These are phyloP conservation scores for Mirza zaza DNA, from an alignment of 2,113 vertebrate species.

Conservation along the genomic window DNA sequence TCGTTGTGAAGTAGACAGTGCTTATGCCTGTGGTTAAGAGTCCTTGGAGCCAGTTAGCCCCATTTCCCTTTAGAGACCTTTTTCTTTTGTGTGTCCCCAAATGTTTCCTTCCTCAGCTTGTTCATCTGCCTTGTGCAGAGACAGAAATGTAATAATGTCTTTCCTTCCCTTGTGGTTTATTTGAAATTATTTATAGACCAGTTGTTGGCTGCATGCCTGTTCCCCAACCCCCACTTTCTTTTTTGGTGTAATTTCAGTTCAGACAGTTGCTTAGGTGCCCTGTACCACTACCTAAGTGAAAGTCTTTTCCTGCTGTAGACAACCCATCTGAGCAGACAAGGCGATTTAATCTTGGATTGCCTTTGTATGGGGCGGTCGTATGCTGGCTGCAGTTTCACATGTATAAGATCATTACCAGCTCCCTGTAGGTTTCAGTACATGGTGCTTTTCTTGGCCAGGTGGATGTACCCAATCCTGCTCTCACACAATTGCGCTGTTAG, in stretches of 20 bases:
- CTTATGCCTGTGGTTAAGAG: neutral
- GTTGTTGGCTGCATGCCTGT: neutral
- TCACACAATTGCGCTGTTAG: accelerated
- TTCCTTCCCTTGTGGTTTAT: conserved; percentile 48
- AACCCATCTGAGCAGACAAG: neutral
- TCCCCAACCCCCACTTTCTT: accelerated
- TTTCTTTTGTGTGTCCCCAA: neutral
- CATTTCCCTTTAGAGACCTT: neutral
- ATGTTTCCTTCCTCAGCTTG: conserved; percentile 42
- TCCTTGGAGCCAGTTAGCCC: neutral
- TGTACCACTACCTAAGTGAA: neutral
- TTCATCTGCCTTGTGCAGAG: conserved; percentile 15
- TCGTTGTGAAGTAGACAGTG: neutral
- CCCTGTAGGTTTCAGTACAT: neutral
- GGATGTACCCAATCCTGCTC: neutral
- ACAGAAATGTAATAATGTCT: conserved; percentile 5
- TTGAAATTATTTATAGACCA: conserved; percentile 33
- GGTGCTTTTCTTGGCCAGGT: neutral
- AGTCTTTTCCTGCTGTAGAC: neutral
- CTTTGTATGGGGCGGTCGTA: neutral
- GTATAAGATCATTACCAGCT: neutral
- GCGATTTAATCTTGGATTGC: neutral
- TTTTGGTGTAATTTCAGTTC: conserved; percentile 15
- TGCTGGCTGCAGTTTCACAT: neutral
- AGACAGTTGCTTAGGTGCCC: neutral